Base-by-base conservation (phyloP, 2,113 vertebrate genomes). In the Gavia stellata region DNA sequence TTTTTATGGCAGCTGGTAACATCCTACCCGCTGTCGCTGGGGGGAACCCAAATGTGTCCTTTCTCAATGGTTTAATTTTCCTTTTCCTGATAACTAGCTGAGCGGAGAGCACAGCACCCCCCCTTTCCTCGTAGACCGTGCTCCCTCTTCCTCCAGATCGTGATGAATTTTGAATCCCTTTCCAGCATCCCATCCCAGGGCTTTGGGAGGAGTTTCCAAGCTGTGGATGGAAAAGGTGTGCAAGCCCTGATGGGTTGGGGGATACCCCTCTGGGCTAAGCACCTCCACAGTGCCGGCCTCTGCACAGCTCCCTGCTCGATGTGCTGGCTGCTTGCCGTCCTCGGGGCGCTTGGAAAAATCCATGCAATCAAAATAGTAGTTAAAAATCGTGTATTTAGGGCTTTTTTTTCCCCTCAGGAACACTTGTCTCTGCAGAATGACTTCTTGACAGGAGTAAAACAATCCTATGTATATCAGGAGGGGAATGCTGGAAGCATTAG, bases 201-300 rank as follows among this genome's bases (percentile, higher is more conserved):
- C 17, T 83, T 42, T 75, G 17, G 55, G 25, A 58, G 55, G 26
- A 8, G 5, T 83, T 87, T 59, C 55, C 49, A 67, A 61, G 40
- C 28, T 11, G 10, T 36, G 33, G 38, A 24, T 58, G 38, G 26
- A 17, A 58, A 38, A 38, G 19, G 8, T 7, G 0, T 25, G 24
- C 40, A 38, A 47, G 44, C 66, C 28, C 33, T 12, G 23, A 28
- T 11, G 59, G 17, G 9, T 13, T 84, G 78, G 29, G 42, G 15
- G 25, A 58, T 45, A 44, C 3, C 26, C 5, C 24, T 58, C 38
- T 53, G 38, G 28, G 68, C 42, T 55, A 13, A 81, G 33, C 25
- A 65, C 14, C 7, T 77, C 40, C 29, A 19, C 0, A 0, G 7
- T 33, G 40, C 12, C 0, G 0, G 47, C n/a, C 31, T 72, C 71